These are phyloP conservation scores for Neoarius graeffei DNA, from an alignment of 2,113 vertebrate species.

Conservation along the genomic window DNA sequence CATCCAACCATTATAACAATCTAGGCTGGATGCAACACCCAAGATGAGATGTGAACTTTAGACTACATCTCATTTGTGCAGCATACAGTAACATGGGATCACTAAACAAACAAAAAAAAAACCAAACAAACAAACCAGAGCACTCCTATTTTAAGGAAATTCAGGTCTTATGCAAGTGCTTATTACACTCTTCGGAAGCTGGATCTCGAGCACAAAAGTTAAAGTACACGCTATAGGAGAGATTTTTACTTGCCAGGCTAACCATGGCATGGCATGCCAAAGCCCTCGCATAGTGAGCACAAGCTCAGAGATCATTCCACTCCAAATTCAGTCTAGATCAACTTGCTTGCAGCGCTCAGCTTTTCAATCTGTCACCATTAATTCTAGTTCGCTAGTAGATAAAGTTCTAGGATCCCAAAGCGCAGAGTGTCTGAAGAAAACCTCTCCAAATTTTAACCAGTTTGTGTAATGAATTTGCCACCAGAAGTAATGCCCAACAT, in stretches of 20 bases:
- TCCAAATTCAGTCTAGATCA: slow-evolving; percentile 46
- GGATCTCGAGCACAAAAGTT: neutral
- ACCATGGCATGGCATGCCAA: neutral
- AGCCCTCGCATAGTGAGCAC: neutral
- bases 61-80: neutral
- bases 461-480: slow-evolving; percentile 35
- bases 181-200: neutral
- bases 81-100: neutral
- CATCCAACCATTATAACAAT: neutral
- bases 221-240: neutral
- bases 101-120: no score
- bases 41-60: neutral
- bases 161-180: neutral
- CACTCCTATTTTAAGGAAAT: neutral
- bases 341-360: slow-evolving; percentile 48
- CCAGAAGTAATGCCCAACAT: neutral
- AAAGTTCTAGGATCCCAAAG: slow-evolving; percentile 48
- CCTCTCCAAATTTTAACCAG: slow-evolving; percentile 52
- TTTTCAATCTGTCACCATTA: slow-evolving; percentile 57
- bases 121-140: no score
- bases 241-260: neutral
- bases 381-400: slow-evolving; percentile 55
- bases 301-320: neutral
- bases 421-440: slow-evolving; percentile 57
- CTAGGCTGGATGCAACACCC: neutral